Evolutionary conservation across 2,888 invertebrate species (phyloP).

Genomic region (Cantharis flavilabris): DNA sequence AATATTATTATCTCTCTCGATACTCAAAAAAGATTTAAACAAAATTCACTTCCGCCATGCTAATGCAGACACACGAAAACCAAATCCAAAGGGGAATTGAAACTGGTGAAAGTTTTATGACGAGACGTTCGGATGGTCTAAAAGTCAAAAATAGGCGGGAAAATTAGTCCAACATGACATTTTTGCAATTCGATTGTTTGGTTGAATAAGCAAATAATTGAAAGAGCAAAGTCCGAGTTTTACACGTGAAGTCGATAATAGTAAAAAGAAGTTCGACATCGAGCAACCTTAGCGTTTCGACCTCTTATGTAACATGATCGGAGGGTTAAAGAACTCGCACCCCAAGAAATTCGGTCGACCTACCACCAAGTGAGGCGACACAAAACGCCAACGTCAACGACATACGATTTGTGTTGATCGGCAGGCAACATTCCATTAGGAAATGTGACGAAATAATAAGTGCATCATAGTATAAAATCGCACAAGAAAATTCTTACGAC

Average conservation of each 20-base stretch:
- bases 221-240: neutral
- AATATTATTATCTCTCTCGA: neutral
- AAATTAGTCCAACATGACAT: no score
- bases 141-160: neutral
- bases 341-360: neutral
- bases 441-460: neutral
- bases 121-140: no score
- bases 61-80: neutral
- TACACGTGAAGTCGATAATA: no score
- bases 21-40: neutral
- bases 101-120: neutral
- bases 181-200: no score
- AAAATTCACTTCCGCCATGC: neutral
- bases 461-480: neutral
- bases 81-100: neutral
- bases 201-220: neutral
- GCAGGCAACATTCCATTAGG: neutral
- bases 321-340: conserved; percentile 24
- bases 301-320: neutral
- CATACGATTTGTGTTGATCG: neutral
- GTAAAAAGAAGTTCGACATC: neutral
- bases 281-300: neutral
- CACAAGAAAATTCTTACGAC: neutral
- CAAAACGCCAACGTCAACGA: neutral
- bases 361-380: neutral